Base-by-base conservation (phyloP, 2,888 invertebrate species). In the Muschampia plurimacula region DNA sequence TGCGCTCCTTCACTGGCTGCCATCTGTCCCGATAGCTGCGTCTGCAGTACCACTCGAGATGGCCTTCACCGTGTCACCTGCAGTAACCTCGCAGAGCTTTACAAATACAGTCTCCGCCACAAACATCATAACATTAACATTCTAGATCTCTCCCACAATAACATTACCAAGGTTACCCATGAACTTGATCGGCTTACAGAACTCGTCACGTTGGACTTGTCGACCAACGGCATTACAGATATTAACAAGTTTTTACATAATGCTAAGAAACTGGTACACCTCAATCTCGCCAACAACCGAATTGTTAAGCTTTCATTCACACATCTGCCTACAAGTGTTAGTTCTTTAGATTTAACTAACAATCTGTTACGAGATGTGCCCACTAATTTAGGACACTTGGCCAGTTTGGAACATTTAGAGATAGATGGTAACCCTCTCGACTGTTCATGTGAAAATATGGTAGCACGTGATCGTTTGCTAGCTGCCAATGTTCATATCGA, bases 31-130 rank as follows among this genome's bases (percentile, higher is more conserved):
- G 90, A 93, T 69, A 84, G 90, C 77, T 95, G 95, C 81, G 87
- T 90, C 66, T 96, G 96, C 82, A 95, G 95, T 76, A 94, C 95
- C 49, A 95, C 96, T 28, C 95, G 96, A n/a, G 96, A 97, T 84
- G 93, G 96, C 66, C 96, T 96, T 77, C 96, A 97, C 49, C 95
- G 97, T 75, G 95, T 95, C 44, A 95, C 95, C 75, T 96, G 96
- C 84, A 95, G 95, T 73, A 92, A 95, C 69, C 97, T 98, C 81
- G 96, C 96, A 77, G 97, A 97, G 63, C 96, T 97, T 10, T 96
- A 97, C 89, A 98, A 95, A 81, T 95, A 90, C 79, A 92, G 90
- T 57, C 86, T 92, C 64, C 89, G 88, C 55, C 90, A 92, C 78
- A 94, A 92, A 81, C 94, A 94, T 84, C 93, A 94, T 83, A 94